Evolutionary conservation across 2,888 invertebrate species (phyloP).

Genomic region (Sminthurides aquaticus): DNA sequence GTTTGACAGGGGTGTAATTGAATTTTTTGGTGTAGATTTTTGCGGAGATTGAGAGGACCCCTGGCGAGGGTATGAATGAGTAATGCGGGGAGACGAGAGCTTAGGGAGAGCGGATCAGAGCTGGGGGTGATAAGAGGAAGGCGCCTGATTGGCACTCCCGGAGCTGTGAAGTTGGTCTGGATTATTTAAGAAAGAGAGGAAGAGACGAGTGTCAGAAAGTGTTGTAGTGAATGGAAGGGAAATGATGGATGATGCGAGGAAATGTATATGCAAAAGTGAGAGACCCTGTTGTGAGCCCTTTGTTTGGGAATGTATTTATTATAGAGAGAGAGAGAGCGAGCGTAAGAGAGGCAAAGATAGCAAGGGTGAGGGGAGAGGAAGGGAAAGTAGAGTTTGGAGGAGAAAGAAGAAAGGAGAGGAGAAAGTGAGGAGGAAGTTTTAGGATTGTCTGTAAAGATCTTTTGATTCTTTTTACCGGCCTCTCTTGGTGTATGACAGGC

Average conservation of each 20-base stretch:
- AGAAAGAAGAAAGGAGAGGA: background rate
- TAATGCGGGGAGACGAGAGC: too few species aligned
- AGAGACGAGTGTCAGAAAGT: background rate
- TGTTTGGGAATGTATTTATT: too few species aligned
- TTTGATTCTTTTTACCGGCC: background rate
- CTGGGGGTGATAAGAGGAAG: background rate
- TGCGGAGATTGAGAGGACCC: background rate
- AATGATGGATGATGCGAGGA: background rate
- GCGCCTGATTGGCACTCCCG: too few species aligned
- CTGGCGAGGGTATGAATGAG: background rate
- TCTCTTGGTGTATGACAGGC: background rate
- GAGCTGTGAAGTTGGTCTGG: background rate
- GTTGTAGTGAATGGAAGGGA: background rate
- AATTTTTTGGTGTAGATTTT: background rate
- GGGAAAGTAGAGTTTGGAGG: too few species aligned
- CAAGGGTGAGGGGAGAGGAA: background rate
- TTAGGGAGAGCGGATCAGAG: too few species aligned
- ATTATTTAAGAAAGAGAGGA: background rate
- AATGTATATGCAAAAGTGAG: background rate
- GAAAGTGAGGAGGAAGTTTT: background rate
- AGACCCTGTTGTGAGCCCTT: too few species aligned
- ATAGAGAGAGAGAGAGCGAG: too few species aligned
- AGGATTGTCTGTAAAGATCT: too few species aligned
- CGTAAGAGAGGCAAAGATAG: background rate
- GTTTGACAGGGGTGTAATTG: background rate